A percentile compares a stretch with the other conserved stretches of the same genome.
phyloP scores from a whole-genome alignment of 2,797 vertebrate genomes.

The Phoebastria nigripes region DNA sequence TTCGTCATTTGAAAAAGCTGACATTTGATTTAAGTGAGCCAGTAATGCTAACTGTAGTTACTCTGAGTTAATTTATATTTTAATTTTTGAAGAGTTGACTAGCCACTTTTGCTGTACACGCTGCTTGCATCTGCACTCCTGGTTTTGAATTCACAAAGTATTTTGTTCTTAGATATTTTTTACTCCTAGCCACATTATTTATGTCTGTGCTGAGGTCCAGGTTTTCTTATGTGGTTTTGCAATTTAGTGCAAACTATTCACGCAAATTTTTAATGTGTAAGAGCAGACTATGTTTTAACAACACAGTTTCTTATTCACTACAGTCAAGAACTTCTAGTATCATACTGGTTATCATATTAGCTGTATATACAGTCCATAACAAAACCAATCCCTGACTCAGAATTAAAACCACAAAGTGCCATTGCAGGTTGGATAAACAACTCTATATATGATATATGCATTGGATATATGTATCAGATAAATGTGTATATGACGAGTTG shows the following conservation, averaged over 20 bases:
- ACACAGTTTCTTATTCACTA: not conserved
- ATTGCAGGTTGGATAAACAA: not conserved
- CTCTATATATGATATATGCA: not conserved
- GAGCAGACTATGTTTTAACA: not conserved
- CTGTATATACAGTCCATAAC: not conserved
- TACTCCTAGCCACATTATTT: not conserved
- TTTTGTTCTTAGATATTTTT: not conserved
- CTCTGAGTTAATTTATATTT: not conserved
- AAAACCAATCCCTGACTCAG: not conserved
- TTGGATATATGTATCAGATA: not conserved
- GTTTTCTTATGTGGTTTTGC: constrained; percentile 10
- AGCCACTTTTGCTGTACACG: not conserved
- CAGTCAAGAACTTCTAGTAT: not conserved
- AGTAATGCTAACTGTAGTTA: not conserved
- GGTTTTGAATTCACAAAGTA: not conserved
- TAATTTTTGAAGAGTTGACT: not conserved
- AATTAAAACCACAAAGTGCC: not conserved
- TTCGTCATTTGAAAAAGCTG: not conserved
- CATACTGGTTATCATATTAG: not conserved
- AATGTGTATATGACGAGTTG: not conserved
- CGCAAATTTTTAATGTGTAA: not conserved
- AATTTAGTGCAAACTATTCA: not conserved
- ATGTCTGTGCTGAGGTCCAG: not conserved
- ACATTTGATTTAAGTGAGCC: not conserved
- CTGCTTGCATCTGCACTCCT: not conserved